These are phyloP conservation scores for Nesidiocoris tenuis DNA, from an alignment of 2,888 invertebrate species.

Conservation along the genomic window DNA sequence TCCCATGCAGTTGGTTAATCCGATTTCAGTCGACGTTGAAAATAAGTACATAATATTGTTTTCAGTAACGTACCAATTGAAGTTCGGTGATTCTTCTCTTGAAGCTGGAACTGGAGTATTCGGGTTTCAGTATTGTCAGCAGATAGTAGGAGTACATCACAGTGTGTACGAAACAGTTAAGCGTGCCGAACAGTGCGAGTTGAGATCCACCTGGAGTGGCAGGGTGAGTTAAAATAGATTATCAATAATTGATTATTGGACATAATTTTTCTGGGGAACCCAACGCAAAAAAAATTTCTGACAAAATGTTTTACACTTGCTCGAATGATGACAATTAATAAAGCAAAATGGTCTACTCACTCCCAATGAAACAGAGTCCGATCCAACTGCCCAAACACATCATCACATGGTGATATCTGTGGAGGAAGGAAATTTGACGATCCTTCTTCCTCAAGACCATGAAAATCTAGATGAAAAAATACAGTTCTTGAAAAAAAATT, in stretches of 20 bases:
- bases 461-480: slow-evolving; percentile 38
- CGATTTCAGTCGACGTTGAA: background rate
- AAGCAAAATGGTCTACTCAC: too few species aligned
- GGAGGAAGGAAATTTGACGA: slow-evolving; percentile 46
- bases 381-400: slow-evolving; percentile 45
- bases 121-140: slow-evolving; percentile 57
- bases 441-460: slow-evolving; percentile 49
- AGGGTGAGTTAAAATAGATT: too few species aligned
- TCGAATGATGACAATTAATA: too few species aligned
- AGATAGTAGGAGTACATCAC: slow-evolving; percentile 61
- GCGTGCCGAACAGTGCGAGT: slow-evolving; percentile 57
- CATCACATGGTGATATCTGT: slow-evolving; percentile 47
- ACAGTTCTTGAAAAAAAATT: too few species aligned
- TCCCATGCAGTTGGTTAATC: background rate
- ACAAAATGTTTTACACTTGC: too few species aligned
- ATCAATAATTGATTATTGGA: too few species aligned
- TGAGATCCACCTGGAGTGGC: slow-evolving; percentile 57
- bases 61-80: slow-evolving; percentile 44
- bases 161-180: slow-evolving; percentile 59
- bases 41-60: too few species aligned
- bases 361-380: slow-evolving; percentile 40
- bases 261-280: too few species aligned
- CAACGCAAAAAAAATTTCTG: too few species aligned
- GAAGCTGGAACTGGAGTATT: slow-evolving; percentile 52
- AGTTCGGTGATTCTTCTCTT: slow-evolving; percentile 48